Evolutionary conservation across 1,140 invertebrate species (phyloP), one percentile per base, ranked within the genome.

Genomic region (Linepithema humile): DNA sequence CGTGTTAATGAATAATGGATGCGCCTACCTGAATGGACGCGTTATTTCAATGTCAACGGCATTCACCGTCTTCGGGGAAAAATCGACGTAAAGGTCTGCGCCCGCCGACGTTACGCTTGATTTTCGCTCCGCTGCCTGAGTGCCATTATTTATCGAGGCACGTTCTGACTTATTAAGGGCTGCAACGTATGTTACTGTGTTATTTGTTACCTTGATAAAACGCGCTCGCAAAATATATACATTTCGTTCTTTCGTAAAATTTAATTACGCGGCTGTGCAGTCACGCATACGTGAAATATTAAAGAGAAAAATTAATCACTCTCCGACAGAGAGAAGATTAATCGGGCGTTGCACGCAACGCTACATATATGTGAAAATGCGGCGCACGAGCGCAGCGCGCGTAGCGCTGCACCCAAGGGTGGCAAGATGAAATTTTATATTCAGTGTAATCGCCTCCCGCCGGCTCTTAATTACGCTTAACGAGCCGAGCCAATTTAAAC

Each of bases 381-480:
- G n/a, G 40, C 23, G 60, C 32, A 53, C 62, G 45, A 78, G 60
- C 17, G 9, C 35, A 64, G 74, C 45, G 45, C 60, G 74, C 59
- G 40, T 50, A 65, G 15, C 59, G 59, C 62, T 29, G 75, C 75
- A 69, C 35, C 43, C 59, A n/a, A 69, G 38, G 62, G 48, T 55
- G 62, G 64, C 43, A 77, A 50, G 32, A 69, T 55, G 74, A 29
- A 55, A 80, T 80, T 80, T 80, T 80, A 80, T 80, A 80, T 80
- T 80, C 75, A 78, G 17, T n/a, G 35, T 48, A 12, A 70, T 35
- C 60, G 23, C 32, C 40, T 60, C 67, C 59, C 38, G 29, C 35
- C 26, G 74, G n/a, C 75, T 80, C 85, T 87, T 89, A 87, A 89
- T 85, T 87, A 85, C 29, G 57, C 55, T 62, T 83, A 87, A 85